Evolutionary conservation across 2,113 vertebrate genomes (phyloP), one percentile per base, ranked within the genome.

Genomic region (Odocoileus hemionus): DNA sequence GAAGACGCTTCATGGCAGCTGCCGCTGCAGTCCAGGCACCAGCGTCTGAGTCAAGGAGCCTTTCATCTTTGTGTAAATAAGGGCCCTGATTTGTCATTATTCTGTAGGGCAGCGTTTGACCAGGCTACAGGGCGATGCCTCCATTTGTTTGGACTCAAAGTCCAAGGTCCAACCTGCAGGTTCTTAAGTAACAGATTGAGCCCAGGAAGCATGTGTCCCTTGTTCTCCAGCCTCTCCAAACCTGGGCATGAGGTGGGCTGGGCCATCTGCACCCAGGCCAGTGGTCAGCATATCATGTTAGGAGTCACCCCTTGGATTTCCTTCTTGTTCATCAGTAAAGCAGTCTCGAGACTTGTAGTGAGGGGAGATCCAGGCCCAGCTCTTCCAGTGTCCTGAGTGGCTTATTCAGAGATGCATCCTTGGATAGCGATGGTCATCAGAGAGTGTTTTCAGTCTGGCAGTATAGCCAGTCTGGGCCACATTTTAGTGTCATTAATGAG

Each of bases 261-360:
- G 17, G 7, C 39, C 36, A 33, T 89, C 57, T 47, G 5, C 7
- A 3, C 58, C 67, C 5, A 19, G 57, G 17, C 67, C 13, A 13
- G 3, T 33, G 26, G 58, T 33, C 55, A 86, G 52, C 12, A 12
- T 4, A 9, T 82, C 5, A 2, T 47, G 28, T 85, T 61, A 89
- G 16, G 58, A 93, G 15, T 54, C 17, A 16, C 2, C 9, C 43
- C 26, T 12, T 26, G 70, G 7, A 36, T 6, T 7, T 50, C 57
- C 23, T 80, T 93, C 28, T 74, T 78, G 3, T 87, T 57, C 74
- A 19, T 57, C 47, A 7, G 13, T 39, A 86, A 64, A 55, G 23
- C 43, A 33, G 9, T 64, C 2, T 13, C 55, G 1, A 57, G 28
- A n/a, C 3, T 17, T 10, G 25, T 0, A 0, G 17, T 33, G 11